Base-by-base conservation (phyloP, 2,888 invertebrate genomes). In the Brachyopa scutellaris region DNA sequence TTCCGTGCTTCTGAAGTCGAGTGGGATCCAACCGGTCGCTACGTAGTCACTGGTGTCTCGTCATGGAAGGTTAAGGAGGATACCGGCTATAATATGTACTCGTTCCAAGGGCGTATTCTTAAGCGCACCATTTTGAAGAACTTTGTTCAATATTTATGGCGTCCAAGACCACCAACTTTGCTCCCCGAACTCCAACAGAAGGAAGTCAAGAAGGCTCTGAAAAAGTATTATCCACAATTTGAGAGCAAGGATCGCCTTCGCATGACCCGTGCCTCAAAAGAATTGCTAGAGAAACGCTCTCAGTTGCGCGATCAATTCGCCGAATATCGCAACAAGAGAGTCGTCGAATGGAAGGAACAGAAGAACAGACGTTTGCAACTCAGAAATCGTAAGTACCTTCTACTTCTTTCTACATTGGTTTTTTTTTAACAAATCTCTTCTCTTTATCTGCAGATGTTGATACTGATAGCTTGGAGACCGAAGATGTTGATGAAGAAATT, bases 1-100 rank as follows among this genome's bases (percentile, higher is more conserved):
- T 98, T 97, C 91, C 95, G 96, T 88, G 93, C 93, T 3, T 97
- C 98, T 0, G 97, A 99, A 89, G 97, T 99, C 1, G 99, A 99
- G 90, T 99, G 99, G 99, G 99, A 99, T 91, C 99, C 99, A 1
- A 99, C 99, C 2, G 99, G 99, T 1, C 94, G 99, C 83, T 99
- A 97, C 88, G 97, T 99, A 9, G 96, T 97, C 61, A 98, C 99
- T 0, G 97, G 96, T 0, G 98, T 99, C 13, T 98, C 98, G 0
- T 95, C 95, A 82, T 98, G 98, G 95, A 98, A 97, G 88, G 96
- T 97, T 84, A 98, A 97, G 91, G 97, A 97, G 86, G 96, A 96
- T 89, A 92, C 92, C 79, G 99, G 98, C 1, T 99, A 97, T 91
- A 97, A 98, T 93, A 94, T 99, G 88, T 99, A 99, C 96, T 97